Evolutionary conservation across 1,140 invertebrate genomes (phyloP).

Genomic region (Formica selysi): DNA sequence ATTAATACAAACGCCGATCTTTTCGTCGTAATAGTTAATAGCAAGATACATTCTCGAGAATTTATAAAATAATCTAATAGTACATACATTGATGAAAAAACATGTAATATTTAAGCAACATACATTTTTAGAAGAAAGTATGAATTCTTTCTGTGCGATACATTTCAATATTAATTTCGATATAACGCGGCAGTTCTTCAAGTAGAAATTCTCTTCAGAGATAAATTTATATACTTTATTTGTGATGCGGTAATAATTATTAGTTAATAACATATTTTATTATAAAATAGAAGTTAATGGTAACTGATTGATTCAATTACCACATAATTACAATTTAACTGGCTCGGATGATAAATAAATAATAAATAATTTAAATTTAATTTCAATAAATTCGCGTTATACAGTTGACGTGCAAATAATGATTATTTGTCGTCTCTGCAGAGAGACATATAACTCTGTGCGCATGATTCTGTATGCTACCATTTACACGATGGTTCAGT

Average conservation of each 20-base stretch:
- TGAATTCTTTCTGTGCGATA: neutral
- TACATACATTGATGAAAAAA: neutral
- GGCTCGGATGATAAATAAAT: slow-evolving; percentile 70
- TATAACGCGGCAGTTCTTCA: neutral
- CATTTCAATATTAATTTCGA: neutral
- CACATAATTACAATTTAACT: slow-evolving; percentile 70
- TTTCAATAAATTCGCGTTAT: slow-evolving; percentile 63
- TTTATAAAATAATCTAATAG: slow-evolving; percentile 5
- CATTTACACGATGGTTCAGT: slow-evolving; percentile 54
- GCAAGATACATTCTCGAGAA: neutral
- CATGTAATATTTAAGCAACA: neutral
- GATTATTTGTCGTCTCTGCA: slow-evolving; percentile 60
- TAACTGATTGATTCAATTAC: slow-evolving; percentile 71
- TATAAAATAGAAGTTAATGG: slow-evolving; percentile 75
- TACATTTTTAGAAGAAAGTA: neutral
- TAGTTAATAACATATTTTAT: slow-evolving; percentile 73
- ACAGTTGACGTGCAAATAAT: slow-evolving; percentile 50
- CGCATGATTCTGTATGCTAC: slow-evolving; percentile 55
- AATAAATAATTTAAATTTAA: slow-evolving; percentile 74
- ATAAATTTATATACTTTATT: slow-evolving; percentile 66
- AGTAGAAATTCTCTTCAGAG: slow-evolving; percentile 27
- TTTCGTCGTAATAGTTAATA: slow-evolving; percentile 18
- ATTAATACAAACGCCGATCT: slow-evolving; percentile 6
- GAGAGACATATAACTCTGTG: slow-evolving; percentile 57
- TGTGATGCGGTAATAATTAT: slow-evolving; percentile 64